phyloP scores from a whole-genome alignment of 1,140 invertebrate species.

The Hylaeus volcanicus region DNA sequence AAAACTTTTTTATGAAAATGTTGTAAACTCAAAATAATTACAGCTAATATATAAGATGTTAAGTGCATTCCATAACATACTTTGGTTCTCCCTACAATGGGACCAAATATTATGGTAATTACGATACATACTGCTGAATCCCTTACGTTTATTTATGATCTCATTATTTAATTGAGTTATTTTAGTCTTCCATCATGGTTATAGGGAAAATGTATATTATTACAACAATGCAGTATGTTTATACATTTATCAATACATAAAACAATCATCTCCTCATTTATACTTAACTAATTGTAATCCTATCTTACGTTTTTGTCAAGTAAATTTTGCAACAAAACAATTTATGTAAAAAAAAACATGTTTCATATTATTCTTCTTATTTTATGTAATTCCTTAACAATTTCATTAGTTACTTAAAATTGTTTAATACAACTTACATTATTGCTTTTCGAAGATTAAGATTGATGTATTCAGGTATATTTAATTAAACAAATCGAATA shows the following conservation, averaged over 20 bases:
- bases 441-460: no score
- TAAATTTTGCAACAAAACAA: slow-evolving; percentile 33
- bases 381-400: neutral
- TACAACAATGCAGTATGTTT: slow-evolving; percentile 13
- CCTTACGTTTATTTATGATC: slow-evolving; percentile 24
- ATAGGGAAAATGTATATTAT: slow-evolving; percentile 27
- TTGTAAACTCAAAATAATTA: slow-evolving; percentile 40
- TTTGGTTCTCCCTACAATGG: slow-evolving; percentile 42
- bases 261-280: slow-evolving; percentile 20
- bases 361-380: neutral
- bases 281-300: slow-evolving; percentile 20
- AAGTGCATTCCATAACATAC: slow-evolving; percentile 16
- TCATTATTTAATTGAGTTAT: slow-evolving; percentile 38
- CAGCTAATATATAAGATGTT: slow-evolving; percentile 4
- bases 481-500: no score
- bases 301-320: slow-evolving; percentile 35
- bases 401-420: neutral
- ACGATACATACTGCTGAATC: neutral
- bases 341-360: neutral
- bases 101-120: slow-evolving; percentile 46
- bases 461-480: no score
- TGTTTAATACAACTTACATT: neutral
- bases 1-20: slow-evolving; percentile 42
- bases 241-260: slow-evolving; percentile 4
- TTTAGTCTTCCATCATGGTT: slow-evolving; percentile 51